phyloP scores from a whole-genome alignment of 1,140 invertebrate species.

The Periplaneta americana region DNA sequence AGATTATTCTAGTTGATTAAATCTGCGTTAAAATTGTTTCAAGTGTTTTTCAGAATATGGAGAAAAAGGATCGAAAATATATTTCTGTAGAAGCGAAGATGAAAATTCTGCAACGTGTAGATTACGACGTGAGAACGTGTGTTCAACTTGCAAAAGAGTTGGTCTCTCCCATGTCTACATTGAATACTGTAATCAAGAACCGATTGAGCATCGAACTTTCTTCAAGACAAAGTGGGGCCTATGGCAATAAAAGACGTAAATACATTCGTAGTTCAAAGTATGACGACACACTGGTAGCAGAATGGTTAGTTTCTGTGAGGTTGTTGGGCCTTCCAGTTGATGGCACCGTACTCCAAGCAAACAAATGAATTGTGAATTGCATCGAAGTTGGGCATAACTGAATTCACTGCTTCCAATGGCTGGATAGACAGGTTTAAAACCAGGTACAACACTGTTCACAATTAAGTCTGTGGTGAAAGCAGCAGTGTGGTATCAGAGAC shows the following conservation, averaged over 20 bases:
- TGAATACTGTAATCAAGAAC: neutral
- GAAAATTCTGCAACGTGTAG: too few species aligned
- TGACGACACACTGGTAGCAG: neutral
- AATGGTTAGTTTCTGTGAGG: neutral
- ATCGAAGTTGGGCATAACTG: too few species aligned
- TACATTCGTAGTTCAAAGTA: neutral
- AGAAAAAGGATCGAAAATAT: too few species aligned
- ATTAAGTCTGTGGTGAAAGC: neutral
- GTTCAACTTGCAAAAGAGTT: neutral
- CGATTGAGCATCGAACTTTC: neutral
- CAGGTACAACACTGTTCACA: neutral
- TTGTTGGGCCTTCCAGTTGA: neutral
- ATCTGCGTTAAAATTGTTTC: too few species aligned
- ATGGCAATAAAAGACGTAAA: neutral
- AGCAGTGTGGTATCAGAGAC: neutral
- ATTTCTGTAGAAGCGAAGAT: too few species aligned
- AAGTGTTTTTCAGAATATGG: too few species aligned
- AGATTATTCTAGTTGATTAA: too few species aligned
- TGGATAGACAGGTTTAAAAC: neutral
- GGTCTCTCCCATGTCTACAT: neutral
- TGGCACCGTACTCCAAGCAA: neutral
- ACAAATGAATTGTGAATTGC: neutral
- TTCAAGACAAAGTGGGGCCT: neutral
- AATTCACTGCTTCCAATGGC: neutral
- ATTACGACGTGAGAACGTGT: too few species aligned